Conservation (phyloP, 2,797 vertebrate genomes). For the Spea hammondii region DNA sequence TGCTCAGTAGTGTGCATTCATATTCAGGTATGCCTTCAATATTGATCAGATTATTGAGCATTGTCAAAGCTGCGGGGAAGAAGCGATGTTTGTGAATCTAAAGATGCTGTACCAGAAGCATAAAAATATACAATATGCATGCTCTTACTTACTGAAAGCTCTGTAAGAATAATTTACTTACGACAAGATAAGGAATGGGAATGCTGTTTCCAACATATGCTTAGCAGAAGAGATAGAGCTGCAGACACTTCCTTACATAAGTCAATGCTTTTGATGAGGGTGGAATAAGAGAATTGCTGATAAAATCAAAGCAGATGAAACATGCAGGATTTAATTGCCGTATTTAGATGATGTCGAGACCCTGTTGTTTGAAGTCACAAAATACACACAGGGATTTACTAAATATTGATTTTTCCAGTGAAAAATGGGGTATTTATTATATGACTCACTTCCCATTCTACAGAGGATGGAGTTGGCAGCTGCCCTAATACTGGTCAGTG, state of each 20-base stretch:
- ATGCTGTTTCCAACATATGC: not conserved
- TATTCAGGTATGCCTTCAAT: not conserved
- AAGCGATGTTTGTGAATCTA: conserved; percentile 7
- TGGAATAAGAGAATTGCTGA: conserved; percentile 21
- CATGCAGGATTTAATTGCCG: conserved; percentile 28
- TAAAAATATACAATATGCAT: conserved; percentile 5
- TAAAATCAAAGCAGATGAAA: conserved; percentile 27
- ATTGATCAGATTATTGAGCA: conserved; percentile 1
- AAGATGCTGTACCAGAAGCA: not conserved
- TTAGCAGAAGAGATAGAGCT: not conserved
- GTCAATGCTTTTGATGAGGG: conserved; percentile 9
- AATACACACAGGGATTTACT: no score
- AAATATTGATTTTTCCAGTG: no score
- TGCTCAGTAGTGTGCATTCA: not conserved
- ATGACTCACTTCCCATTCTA: no score
- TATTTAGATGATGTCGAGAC: not conserved
- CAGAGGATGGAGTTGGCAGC: no score
- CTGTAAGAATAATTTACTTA: not conserved
- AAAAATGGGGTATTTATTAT: no score
- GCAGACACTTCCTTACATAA: not conserved
- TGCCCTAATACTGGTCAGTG: no score
- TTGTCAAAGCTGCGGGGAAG: not conserved
- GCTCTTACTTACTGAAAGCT: not conserved
- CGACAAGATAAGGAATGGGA: conserved; percentile 12
- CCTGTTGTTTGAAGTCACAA: no score